Evolutionary conservation across 2,797 vertebrate genomes (phyloP).

Genomic region (Labroides dimidiatus): DNA sequence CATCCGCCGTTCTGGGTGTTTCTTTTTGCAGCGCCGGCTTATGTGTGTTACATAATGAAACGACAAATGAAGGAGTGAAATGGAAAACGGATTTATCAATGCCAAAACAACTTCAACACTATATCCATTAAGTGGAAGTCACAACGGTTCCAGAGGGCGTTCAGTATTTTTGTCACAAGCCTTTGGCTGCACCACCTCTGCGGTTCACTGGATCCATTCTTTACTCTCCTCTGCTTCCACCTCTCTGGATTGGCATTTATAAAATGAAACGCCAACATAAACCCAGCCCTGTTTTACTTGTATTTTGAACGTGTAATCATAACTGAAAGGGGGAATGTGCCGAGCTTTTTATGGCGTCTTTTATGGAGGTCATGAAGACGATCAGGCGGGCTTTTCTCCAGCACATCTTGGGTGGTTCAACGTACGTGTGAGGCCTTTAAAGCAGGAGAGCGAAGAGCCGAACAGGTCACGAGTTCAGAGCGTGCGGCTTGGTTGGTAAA

Average conservation of each 20-base stretch:
- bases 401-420: conserved; percentile 3
- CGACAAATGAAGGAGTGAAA: conserved; percentile 39
- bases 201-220: conserved; percentile 47
- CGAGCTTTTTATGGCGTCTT: conserved; percentile 8
- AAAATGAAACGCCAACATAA: conserved; percentile 33
- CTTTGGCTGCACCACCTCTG: conserved; percentile 42
- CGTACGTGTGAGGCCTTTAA: background rate
- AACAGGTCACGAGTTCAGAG: too few species aligned
- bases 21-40: conserved; percentile 29
- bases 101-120: conserved; percentile 59
- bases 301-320: conserved; percentile 35
- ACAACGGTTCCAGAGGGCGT: conserved; percentile 52
- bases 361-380: conserved; percentile 21
- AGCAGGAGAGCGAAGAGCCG: background rate
- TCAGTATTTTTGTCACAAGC: conserved; percentile 51
- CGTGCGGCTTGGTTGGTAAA: too few species aligned
- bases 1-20: conserved; percentile 14
- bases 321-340: conserved; percentile 15
- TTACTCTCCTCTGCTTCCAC: conserved; percentile 55
- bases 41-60: conserved; percentile 56
- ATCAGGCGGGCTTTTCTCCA: background rate
- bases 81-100: conserved; percentile 52
- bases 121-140: conserved; percentile 38
- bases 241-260: conserved; percentile 18
- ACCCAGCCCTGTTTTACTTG: conserved; percentile 35